Base-by-base conservation (phyloP, 2,113 vertebrate species). In the Podocnemis expansa region DNA sequence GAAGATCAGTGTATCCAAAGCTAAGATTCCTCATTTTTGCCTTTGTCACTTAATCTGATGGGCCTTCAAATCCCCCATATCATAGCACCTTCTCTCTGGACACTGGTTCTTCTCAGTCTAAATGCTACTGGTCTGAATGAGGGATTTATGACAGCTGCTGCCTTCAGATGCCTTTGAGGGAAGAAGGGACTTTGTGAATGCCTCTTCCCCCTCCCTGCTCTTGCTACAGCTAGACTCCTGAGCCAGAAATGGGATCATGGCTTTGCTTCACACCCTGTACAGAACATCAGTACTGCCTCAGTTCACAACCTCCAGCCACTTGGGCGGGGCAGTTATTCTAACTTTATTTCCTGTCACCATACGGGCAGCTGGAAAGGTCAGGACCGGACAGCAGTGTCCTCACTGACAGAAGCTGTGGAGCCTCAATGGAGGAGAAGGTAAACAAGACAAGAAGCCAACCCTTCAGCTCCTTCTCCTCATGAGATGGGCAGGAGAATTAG, bases 121-220 rank as follows among this genome's bases (percentile, higher is more conserved):
- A 47, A 47, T 47, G 10, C 6, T 47, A 47, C 47, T 10, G 10
- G 9, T 41, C 21, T 41, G n/a, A 73, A 24, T 21, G 11, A 73
- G n/a, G 21, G n/a, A 21, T 24, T 73, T 17, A 41, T 70, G 67
- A 41, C n/a, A 41, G n/a, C n/a, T 70, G 67, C 7, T 73, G n/a
- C 38, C 38, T 73, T 38, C n/a, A 22, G 8, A 41, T 73, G n/a
- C 19, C 17, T 41, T 60, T 34, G 38, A 73, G 67, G 67, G 19
- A 73, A 41, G 7, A 73, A 73, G 22, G n/a, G 38, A 38, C 34
- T 73, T 41, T 38, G n/a, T 21, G 22, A 73, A 41, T 24, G 34
- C 19, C 67, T 21, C 21, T 0, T 6, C 14, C 2, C 58, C 12
- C 58, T 3, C 13, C 29, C 58, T 47, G 25, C 58, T 6, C 1